These are phyloP conservation scores for Smutsia temminckii DNA, from an alignment of 2,797 vertebrate genomes.

Conservation along the genomic window DNA sequence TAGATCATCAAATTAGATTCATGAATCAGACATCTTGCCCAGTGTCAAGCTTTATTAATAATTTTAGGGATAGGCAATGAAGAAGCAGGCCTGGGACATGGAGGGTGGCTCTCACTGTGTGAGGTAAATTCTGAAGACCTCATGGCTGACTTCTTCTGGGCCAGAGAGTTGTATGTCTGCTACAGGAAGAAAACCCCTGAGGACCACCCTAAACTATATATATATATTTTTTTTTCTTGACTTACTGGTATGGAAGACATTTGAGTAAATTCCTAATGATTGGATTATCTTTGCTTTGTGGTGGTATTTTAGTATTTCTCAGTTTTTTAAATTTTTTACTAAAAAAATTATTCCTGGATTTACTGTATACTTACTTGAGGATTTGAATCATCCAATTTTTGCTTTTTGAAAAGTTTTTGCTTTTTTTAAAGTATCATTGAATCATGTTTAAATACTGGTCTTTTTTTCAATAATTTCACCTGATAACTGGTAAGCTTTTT, in stretches of 20 bases:
- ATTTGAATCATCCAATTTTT: not conserved
- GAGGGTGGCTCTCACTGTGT: not conserved
- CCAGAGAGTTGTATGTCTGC: not conserved
- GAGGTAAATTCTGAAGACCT: not conserved
- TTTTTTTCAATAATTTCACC: not conserved
- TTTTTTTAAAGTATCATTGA: not conserved
- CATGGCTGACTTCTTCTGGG: not conserved
- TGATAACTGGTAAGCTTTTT: not conserved
- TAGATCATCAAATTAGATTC: not conserved
- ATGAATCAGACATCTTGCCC: not conserved
- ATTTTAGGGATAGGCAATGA: not conserved
- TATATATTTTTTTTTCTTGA: not conserved
- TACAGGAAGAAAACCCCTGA: not conserved
- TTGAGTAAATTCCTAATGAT: not conserved
- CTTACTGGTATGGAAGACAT: not conserved
- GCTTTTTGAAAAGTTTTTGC: not conserved
- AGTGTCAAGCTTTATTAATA: not conserved
- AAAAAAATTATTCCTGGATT: not conserved
- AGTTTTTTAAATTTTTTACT: not conserved
- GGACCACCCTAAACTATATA: not conserved
- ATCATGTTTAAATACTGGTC: not conserved
- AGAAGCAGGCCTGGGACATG: not conserved
- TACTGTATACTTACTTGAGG: not conserved
- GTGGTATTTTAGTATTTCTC: constrained; percentile 10
- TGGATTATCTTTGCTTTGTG: not conserved